A percentile compares a stretch with the other conserved stretches of the same genome.
Conservation (phyloP, 2,797 vertebrate genomes). For the Petrocephalus schoutedeni region DNA sequence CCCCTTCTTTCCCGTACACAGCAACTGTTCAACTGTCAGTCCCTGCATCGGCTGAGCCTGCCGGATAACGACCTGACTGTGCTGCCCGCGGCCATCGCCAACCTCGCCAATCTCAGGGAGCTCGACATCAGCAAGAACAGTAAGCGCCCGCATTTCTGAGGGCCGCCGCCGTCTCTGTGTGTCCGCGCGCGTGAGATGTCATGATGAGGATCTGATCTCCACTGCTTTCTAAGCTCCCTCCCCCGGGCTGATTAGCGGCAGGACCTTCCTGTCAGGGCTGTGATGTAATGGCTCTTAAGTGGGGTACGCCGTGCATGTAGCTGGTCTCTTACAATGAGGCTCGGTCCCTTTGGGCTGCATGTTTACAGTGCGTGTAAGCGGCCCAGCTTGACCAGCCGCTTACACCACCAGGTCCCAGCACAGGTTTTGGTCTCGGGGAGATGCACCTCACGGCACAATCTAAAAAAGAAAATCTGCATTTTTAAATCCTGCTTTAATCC, state of each 20-base stretch:
- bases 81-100: constrained; percentile 89
- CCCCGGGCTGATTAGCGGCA: background rate
- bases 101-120: constrained; percentile 98
- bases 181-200: background rate
- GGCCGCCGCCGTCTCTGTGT: background rate
- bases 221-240: background rate
- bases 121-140: constrained; percentile 99
- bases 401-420: background rate
- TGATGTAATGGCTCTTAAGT: background rate
- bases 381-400: background rate
- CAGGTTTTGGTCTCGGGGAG: background rate
- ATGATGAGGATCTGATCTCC: background rate
- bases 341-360: background rate
- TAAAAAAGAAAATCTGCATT: too few species aligned
- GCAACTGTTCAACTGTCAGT: constrained; percentile 99
- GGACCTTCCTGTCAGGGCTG: background rate
- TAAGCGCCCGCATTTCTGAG: constrained; percentile 57
- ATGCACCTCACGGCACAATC: background rate
- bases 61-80: constrained; percentile 94
- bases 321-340: background rate
- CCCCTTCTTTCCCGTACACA: constrained; percentile 42
- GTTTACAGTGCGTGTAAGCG: background rate
- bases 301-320: background rate
- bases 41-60: constrained; percentile 91
- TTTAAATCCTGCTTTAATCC: too few species aligned